phyloP scores from a whole-genome alignment of 30 jellyfish, hydroid and myxozoan species.

The Pelagia noctiluca region DNA sequence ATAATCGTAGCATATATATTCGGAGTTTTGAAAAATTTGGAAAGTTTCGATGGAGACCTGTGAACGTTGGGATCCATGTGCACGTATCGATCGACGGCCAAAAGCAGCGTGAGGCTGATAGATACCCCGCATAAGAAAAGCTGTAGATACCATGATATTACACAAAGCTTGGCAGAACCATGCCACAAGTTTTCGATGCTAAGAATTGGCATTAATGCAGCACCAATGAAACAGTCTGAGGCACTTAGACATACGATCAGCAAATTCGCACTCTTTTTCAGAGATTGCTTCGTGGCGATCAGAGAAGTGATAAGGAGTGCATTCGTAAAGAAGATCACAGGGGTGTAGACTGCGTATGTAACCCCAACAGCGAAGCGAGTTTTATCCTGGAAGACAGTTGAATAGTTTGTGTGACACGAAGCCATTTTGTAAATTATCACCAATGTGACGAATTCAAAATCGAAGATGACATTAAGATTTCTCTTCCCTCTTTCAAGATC shows the following conservation, averaged over 20 bases:
- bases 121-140: neutral
- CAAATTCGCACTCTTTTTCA: neutral
- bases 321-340: too few relatives aligned
- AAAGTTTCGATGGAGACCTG: neutral
- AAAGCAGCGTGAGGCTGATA: neutral
- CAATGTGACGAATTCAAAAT: too few relatives aligned
- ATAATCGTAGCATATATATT: neutral
- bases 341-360: neutral
- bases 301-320: neutral
- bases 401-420: too few relatives aligned
- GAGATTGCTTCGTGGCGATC: neutral
- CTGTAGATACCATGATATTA: neutral
- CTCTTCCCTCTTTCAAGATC: too few relatives aligned
- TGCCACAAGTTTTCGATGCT: neutral
- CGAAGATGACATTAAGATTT: too few relatives aligned
- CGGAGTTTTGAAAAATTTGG: neutral
- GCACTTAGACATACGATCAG: neutral
- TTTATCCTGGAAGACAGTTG: too few relatives aligned
- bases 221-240: neutral
- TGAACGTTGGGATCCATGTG: neutral
- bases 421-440: too few relatives aligned
- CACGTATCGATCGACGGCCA: neutral
- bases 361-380: neutral
- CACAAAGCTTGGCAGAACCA: neutral
- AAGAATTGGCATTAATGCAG: neutral